Conservation (phyloP, 2,797 vertebrate species). For the Acomys russatus region DNA sequence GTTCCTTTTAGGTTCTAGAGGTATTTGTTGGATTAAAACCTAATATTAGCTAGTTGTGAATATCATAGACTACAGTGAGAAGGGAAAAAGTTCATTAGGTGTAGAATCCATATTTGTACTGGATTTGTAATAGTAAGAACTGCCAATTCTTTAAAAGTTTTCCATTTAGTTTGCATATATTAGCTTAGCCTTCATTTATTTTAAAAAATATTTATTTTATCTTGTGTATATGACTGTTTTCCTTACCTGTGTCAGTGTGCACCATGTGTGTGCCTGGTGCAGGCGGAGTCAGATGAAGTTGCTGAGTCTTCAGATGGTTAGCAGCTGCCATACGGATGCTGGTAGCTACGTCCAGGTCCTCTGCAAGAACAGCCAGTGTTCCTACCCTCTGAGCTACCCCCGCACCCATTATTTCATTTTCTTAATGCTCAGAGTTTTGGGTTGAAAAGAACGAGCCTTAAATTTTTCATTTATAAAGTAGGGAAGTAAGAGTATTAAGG, state of each 20-base stretch:
- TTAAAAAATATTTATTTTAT: not conserved
- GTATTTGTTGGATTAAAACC: slow-evolving; percentile 18
- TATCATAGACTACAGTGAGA: slow-evolving; percentile 31
- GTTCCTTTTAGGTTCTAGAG: not conserved
- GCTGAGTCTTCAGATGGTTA: not conserved
- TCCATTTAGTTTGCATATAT: slow-evolving; percentile 56
- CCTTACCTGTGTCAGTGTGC: not conserved
- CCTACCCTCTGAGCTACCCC: not conserved
- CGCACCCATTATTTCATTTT: not conserved
- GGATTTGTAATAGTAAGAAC: slow-evolving; percentile 41
- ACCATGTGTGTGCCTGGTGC: not conserved
- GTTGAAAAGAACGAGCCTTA: slow-evolving; percentile 13
- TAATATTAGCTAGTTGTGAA: slow-evolving; percentile 55
- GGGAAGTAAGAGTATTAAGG: slow-evolving; percentile 32
- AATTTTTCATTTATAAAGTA: slow-evolving; percentile 48
- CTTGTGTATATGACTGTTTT: not conserved
- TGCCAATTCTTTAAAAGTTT: slow-evolving; percentile 40
- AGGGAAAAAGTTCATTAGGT: slow-evolving; percentile 12
- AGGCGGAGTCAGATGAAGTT: not conserved
- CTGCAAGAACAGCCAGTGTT: not conserved
- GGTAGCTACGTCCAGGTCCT: too few species aligned
- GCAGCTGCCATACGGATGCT: not conserved
- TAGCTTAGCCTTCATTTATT: not conserved
- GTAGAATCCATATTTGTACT: slow-evolving; percentile 40
- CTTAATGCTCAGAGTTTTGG: slow-evolving; percentile 36